Percentiles rank a stretch among this genome's conserved stretches.
Conservation (phyloP, 2,888 invertebrate genomes). For the Congeria kusceri region DNA sequence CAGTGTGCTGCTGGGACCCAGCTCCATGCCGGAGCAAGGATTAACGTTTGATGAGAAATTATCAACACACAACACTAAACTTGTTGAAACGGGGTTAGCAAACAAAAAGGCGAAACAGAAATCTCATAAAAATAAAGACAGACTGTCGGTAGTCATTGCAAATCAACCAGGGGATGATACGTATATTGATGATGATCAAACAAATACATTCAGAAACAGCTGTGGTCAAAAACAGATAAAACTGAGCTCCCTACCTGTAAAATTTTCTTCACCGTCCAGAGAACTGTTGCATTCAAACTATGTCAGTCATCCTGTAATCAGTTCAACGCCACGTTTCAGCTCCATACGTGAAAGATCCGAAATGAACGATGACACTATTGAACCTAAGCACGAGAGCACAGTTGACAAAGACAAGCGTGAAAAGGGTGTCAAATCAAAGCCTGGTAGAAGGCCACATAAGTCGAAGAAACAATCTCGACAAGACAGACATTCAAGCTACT, state of each 20-base stretch:
- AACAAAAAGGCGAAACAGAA: conserved; percentile 45
- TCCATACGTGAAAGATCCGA: conserved; percentile 20
- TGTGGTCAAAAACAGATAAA: conserved; percentile 48
- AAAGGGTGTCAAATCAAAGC: conserved; percentile 22
- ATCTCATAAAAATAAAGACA: conserved; percentile 53
- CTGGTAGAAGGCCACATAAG: conserved; percentile 42
- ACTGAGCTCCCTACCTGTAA: conserved; percentile 57
- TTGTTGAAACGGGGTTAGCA: no score
- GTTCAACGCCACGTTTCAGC: conserved; percentile 61
- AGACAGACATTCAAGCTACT: conserved; percentile 59
- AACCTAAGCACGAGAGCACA: conserved; percentile 19
- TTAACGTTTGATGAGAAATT: not conserved
- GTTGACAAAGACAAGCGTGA: conserved; percentile 3
- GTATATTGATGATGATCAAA: conserved; percentile 38
- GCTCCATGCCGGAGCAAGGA: conserved; percentile 41
- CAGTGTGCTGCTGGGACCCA: conserved; percentile 35
- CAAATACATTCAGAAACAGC: conserved; percentile 50
- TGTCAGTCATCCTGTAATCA: conserved; percentile 60
- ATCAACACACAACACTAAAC: no score
- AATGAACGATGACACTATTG: not conserved
- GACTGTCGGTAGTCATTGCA: conserved; percentile 53
- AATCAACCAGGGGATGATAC: conserved; percentile 43
- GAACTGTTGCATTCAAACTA: conserved; percentile 50
- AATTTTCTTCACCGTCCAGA: conserved; percentile 31
- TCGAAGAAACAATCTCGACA: conserved; percentile 55